A percentile compares a stretch with the other conserved stretches of the same genome.
These are phyloP conservation scores for Terebella lapidaria DNA, from an alignment of 2,888 invertebrate species.

Conservation along the genomic window DNA sequence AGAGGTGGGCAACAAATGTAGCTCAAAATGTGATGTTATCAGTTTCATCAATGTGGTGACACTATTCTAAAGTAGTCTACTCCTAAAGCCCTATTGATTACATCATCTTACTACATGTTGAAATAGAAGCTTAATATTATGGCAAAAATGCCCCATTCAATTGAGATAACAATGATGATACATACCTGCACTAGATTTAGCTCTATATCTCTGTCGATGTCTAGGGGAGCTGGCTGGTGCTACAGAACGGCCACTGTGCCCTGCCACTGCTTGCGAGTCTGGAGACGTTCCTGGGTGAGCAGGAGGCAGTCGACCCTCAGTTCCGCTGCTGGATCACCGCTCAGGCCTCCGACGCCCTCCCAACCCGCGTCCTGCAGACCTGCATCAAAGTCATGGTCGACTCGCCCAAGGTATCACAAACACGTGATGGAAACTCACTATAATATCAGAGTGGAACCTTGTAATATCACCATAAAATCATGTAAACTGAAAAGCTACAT, in stretches of 20 bases:
- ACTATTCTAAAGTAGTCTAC: too few relatives aligned
- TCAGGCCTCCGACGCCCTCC: conserved; percentile 28
- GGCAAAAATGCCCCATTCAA: too few relatives aligned
- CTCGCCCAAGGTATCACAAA: conserved; percentile 40
- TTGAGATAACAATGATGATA: too few relatives aligned
- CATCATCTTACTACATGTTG: too few relatives aligned
- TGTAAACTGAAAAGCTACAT: background rate
- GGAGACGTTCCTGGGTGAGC: conserved; percentile 39
- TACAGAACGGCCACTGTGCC: conserved; percentile 48
- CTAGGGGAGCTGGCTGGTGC: conserved; percentile 47
- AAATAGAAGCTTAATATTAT: too few relatives aligned
- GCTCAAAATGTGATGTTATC: too few relatives aligned
- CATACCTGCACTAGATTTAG: too few relatives aligned
- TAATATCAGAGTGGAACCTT: background rate
- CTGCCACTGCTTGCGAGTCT: conserved; percentile 37
- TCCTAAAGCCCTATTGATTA: too few relatives aligned
- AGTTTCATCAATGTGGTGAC: too few relatives aligned
- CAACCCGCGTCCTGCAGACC: conserved; percentile 42
- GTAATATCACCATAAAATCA: background rate
- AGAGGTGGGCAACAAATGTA: conserved; percentile 31
- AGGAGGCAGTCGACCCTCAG: conserved; percentile 30
- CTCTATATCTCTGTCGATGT: too few relatives aligned
- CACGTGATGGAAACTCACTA: background rate
- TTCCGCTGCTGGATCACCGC: conserved; percentile 48
- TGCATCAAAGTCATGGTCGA: conserved; percentile 43